Evolutionary conservation across 2,797 vertebrate genomes (phyloP).

Genomic region (Nyctibius grandis): DNA sequence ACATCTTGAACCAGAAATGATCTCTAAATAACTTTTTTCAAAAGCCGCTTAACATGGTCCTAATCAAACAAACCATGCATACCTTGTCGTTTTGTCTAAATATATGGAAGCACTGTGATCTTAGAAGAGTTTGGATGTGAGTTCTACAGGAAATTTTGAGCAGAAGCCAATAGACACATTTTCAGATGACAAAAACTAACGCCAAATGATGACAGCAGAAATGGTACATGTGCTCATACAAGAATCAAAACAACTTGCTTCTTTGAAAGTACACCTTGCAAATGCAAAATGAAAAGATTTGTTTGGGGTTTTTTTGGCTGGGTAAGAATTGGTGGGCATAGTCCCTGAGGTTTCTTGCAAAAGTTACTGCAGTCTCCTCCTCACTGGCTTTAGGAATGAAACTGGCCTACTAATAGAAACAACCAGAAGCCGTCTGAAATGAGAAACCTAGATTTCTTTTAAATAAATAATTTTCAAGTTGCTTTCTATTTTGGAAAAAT

Average conservation of each 20-base stretch:
- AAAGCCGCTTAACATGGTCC: background rate
- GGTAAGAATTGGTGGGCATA: background rate
- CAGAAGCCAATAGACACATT: background rate
- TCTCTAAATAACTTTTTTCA: background rate
- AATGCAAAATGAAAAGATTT: too few species aligned
- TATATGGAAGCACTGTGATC: background rate
- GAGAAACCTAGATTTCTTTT: background rate
- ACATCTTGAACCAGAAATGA: background rate
- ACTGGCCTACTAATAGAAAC: background rate
- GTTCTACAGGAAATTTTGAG: background rate
- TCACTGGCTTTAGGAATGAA: background rate
- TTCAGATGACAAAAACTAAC: background rate
- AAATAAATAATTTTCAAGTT: background rate
- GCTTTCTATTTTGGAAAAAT: background rate
- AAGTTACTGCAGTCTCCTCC: background rate
- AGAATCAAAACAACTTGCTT: background rate
- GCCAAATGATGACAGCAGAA: background rate
- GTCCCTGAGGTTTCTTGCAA: background rate
- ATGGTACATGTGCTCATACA: background rate
- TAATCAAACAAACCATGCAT: background rate
- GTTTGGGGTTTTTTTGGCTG: background rate
- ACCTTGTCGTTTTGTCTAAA: background rate
- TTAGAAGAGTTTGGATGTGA: background rate
- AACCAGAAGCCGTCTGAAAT: background rate
- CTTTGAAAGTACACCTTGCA: background rate